Evolutionary conservation across 2,113 vertebrate species (phyloP).

Genomic region (Nematolebias whitei): DNA sequence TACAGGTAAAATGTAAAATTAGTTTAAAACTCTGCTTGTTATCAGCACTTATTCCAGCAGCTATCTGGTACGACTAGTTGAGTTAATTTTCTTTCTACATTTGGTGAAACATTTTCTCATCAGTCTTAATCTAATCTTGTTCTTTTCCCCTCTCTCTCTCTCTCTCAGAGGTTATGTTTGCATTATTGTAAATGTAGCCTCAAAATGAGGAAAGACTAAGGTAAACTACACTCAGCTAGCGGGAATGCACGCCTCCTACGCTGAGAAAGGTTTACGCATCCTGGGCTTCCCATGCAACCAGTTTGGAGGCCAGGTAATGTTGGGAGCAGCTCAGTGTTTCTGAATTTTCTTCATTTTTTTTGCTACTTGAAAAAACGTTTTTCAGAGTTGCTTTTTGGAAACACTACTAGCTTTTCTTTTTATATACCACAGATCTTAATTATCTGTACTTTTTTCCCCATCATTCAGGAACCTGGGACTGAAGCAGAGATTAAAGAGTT

Average conservation of each 20-base stretch:
- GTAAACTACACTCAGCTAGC: conserved; percentile 99
- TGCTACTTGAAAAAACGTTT: no score
- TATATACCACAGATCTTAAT: no score
- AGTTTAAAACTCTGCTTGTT: neutral
- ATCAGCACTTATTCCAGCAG: neutral
- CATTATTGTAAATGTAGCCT: conserved; percentile 93
- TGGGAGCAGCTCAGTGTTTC: neutral
- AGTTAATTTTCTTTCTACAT: no score
- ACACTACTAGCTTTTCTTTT: no score
- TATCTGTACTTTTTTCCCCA: neutral
- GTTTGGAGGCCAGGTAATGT: conserved; percentile 92
- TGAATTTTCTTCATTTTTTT: neutral
- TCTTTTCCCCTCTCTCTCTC: neutral
- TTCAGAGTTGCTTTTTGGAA: no score
- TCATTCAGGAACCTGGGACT: conserved; percentile 88
- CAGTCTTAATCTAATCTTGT: neutral
- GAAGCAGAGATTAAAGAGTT: conserved; percentile 90
- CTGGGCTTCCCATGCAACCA: conserved; percentile 97
- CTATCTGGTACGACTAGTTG: no score
- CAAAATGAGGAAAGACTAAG: conserved; percentile 93
- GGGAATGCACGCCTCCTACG: conserved; percentile 86
- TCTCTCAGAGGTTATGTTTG: conserved; percentile 85
- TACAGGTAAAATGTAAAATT: conserved; percentile 83
- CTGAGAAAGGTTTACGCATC: conserved; percentile 95
- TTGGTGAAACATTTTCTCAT: neutral